Percentiles rank a stretch among this genome's conserved stretches.
Conservation (phyloP, 2,797 vertebrate genomes). For the Clarias platycephalus region DNA sequence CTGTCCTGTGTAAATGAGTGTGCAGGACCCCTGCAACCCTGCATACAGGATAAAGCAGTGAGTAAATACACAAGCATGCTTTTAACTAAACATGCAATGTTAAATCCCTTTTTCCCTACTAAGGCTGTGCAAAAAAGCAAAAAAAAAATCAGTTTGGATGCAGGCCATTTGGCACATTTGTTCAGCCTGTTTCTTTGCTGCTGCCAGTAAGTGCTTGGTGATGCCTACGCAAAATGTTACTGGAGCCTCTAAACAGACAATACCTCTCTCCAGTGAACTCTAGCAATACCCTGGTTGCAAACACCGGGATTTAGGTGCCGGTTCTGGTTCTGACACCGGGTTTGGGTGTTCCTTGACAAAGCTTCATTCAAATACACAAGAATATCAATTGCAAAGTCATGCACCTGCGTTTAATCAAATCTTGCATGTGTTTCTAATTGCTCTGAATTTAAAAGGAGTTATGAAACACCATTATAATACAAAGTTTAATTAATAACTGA, state of each 20-base stretch:
- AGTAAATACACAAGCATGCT: not conserved
- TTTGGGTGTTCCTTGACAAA: slow-evolving; percentile 12
- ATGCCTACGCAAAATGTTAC: slow-evolving; percentile 66
- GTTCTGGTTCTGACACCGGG: slow-evolving; percentile 1
- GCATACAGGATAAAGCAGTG: too few species aligned
- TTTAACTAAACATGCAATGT: too few species aligned
- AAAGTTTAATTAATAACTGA: slow-evolving; percentile 7
- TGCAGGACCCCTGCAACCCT: too few species aligned
- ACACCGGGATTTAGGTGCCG: not conserved
- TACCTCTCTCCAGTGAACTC: slow-evolving; percentile 30
- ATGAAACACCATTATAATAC: not conserved
- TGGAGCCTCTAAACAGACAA: slow-evolving; percentile 32
- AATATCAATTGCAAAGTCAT: not conserved
- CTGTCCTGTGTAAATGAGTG: too few species aligned
- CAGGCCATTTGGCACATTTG: slow-evolving; percentile 29
- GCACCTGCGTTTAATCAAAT: slow-evolving; percentile 7
- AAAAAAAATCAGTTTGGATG: slow-evolving; percentile 14
- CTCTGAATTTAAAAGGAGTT: slow-evolving; percentile 9
- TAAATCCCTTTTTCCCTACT: not conserved
- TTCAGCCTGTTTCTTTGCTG: slow-evolving; percentile 36
- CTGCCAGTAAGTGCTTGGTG: slow-evolving; percentile 64
- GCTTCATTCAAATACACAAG: slow-evolving; percentile 23
- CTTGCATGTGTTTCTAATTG: slow-evolving; percentile 14
- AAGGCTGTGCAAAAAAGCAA: not conserved
- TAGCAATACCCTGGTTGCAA: not conserved